A percentile compares a stretch with the other conserved stretches of the same genome.
phyloP scores from a whole-genome alignment of 2,888 invertebrate species.

The Ornithoptera priamus region DNA sequence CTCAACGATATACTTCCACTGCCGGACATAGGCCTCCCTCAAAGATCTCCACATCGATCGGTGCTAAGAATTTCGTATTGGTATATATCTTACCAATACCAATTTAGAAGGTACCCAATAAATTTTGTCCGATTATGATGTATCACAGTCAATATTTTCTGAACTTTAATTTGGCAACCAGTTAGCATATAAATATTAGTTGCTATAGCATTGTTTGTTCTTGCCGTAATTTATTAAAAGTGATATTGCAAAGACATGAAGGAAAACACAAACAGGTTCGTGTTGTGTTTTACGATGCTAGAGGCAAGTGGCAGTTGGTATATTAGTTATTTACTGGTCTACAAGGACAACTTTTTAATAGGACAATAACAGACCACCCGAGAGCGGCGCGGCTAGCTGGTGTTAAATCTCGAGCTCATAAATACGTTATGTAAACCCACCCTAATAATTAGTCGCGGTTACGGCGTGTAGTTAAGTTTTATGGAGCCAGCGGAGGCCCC shows the following conservation, averaged over 20 bases:
- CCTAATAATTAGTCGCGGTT: conserved; percentile 79
- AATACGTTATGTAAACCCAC: conserved; percentile 79
- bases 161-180: too few species aligned
- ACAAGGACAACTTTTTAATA: conserved; percentile 77
- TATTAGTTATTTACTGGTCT: conserved; percentile 75
- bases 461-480: conserved; percentile 77
- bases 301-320: conserved; percentile 53
- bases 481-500: conserved; percentile 61
- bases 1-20: too few species aligned
- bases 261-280: conserved; percentile 31
- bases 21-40: too few species aligned
- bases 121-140: too few species aligned
- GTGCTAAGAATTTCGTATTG: too few species aligned
- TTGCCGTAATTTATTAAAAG: background rate
- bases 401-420: conserved; percentile 78
- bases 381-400: conserved; percentile 61
- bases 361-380: conserved; percentile 78
- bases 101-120: too few species aligned
- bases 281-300: conserved; percentile 33
- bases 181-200: too few species aligned
- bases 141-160: too few species aligned
- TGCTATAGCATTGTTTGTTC: too few species aligned
- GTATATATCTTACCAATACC: too few species aligned
- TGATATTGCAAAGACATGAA: background rate
- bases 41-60: too few species aligned